These are phyloP conservation scores for Coregonus ussuriensis DNA, from an alignment of 2,797 vertebrate species.

Conservation along the genomic window DNA sequence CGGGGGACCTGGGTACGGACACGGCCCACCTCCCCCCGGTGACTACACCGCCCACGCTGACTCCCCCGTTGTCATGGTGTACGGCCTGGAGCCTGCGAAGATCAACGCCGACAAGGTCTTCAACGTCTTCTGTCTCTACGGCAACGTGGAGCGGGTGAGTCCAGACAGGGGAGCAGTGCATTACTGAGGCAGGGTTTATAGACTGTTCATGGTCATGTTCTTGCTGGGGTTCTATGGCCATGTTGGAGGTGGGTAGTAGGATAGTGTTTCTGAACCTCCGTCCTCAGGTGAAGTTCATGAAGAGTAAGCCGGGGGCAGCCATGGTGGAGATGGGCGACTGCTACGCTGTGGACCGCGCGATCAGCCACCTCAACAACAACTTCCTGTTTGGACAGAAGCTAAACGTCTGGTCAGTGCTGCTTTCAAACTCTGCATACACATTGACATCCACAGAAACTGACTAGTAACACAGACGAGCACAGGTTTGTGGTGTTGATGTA, in stretches of 20 bases:
- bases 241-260: not conserved
- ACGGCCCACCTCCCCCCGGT: conserved; percentile 81
- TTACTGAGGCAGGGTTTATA: not conserved
- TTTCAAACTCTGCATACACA: not conserved
- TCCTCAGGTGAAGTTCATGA: conserved; percentile 92
- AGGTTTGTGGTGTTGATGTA: not conserved
- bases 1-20: conserved; percentile 83
- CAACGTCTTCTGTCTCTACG: conserved; percentile 93
- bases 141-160: conserved; percentile 91
- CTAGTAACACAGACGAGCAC: not conserved
- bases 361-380: conserved; percentile 93
- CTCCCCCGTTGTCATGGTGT: conserved; percentile 93
- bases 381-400: conserved; percentile 94
- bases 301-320: conserved; percentile 92
- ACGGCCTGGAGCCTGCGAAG: conserved; percentile 88
- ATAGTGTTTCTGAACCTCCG: not conserved
- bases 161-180: not conserved
- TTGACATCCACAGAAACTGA: not conserved
- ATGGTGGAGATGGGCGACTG: conserved; percentile 98
- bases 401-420: conserved; percentile 84
- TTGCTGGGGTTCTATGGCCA: not conserved
- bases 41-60: conserved; percentile 89
- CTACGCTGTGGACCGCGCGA: conserved; percentile 89
- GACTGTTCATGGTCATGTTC: not conserved
- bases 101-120: conserved; percentile 92